Conservation (phyloP, 2,113 vertebrate species). For the Sinocyclocheilus rhinocerous region DNA sequence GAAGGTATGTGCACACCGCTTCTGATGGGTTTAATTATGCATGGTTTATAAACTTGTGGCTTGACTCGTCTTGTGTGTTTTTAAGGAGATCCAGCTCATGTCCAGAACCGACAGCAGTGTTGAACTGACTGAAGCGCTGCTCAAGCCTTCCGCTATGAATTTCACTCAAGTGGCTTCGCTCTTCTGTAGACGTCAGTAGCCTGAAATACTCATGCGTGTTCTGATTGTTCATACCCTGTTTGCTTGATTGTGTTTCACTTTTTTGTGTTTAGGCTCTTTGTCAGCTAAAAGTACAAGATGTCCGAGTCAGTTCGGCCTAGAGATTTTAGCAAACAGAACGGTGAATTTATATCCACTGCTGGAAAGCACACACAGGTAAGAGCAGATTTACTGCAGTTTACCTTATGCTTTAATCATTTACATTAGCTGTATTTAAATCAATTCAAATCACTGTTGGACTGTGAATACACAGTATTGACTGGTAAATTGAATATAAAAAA, state of each 20-base stretch:
- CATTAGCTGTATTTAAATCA: not conserved
- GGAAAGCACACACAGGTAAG: slow-evolving; percentile 77
- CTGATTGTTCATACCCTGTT: not conserved
- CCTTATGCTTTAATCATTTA: not conserved
- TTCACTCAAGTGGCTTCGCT: slow-evolving; percentile 88
- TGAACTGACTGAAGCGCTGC: slow-evolving; percentile 80
- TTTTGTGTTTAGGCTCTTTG: slow-evolving; percentile 68
- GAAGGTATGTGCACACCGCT: slow-evolving; percentile 78
- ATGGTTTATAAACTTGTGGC: not conserved
- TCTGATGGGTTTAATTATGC: not conserved
- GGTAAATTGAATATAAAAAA: too few species aligned
- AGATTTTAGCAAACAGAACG: slow-evolving; percentile 69
- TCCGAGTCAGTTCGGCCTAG: slow-evolving; percentile 66
- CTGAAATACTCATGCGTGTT: not conserved
- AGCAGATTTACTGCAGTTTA: not conserved
- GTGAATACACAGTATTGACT: too few species aligned
- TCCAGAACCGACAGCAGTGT: slow-evolving; percentile 78
- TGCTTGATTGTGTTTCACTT: not conserved
- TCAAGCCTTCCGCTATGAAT: slow-evolving; percentile 83
- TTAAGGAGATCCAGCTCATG: slow-evolving; percentile 82
- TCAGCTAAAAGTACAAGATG: slow-evolving; percentile 72
- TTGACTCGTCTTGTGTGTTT: slow-evolving; percentile 31
- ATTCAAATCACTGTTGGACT: not conserved
- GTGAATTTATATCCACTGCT: slow-evolving; percentile 80
- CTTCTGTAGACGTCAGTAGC: slow-evolving; percentile 82